A percentile compares a stretch with the other conserved stretches of the same genome.
These are phyloP conservation scores for Rhinophrynus dorsalis DNA, from an alignment of 2,797 vertebrate genomes.

Conservation along the genomic window DNA sequence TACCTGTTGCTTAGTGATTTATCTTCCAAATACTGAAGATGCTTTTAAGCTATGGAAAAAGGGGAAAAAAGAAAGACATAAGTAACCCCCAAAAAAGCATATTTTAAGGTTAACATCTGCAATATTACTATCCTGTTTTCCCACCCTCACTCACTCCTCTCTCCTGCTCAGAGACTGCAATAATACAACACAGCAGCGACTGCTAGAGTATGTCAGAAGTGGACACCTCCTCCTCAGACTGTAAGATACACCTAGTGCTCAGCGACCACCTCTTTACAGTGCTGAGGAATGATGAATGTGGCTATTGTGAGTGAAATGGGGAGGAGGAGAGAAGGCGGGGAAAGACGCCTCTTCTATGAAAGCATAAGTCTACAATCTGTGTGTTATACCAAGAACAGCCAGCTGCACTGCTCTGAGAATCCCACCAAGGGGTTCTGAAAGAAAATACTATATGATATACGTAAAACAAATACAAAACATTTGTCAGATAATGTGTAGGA, in stretches of 20 bases:
- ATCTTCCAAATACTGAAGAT: neutral
- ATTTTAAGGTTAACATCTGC: neutral
- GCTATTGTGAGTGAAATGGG: constrained; percentile 36
- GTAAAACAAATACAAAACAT: no score
- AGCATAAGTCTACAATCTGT: constrained; percentile 14
- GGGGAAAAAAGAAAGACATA: neutral
- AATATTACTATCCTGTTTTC: neutral
- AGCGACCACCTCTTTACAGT: constrained; percentile 24
- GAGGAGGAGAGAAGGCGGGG: constrained; percentile 19
- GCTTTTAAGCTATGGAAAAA: neutral
- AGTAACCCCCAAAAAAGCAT: no score
- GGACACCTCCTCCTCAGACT: constrained; percentile 21
- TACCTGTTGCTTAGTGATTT: neutral
- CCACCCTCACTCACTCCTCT: neutral
- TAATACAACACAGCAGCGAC: neutral
- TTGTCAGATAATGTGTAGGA: no score
- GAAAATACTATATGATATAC: neutral
- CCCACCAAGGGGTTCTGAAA: neutral
- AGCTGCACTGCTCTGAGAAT: neutral
- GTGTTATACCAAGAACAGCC: neutral
- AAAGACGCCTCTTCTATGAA: constrained; percentile 44
- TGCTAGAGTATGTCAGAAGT: constrained; percentile 8
- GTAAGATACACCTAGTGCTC: constrained; percentile 34
- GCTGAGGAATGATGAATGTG: constrained; percentile 45
- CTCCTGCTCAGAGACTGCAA: neutral